Conservation (phyloP, 2,888 invertebrate species). For the Cactoblastis cactorum region DNA sequence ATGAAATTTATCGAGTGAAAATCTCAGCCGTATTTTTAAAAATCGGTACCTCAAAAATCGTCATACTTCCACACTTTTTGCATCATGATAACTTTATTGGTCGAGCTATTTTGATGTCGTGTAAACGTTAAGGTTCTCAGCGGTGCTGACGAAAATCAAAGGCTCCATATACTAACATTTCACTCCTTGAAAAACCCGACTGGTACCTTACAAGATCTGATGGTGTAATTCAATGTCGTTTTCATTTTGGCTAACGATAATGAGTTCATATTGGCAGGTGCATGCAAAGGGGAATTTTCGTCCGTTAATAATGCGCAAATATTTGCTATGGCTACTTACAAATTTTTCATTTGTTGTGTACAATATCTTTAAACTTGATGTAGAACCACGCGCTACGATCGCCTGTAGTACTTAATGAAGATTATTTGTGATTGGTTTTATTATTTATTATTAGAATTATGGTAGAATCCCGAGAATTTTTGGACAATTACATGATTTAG, state of each 20-base stretch:
- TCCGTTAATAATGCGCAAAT: background rate
- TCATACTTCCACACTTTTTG: constrained; percentile 35
- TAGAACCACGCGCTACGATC: too few relatives aligned
- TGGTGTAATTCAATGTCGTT: constrained; percentile 1
- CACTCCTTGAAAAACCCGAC: constrained; percentile 2
- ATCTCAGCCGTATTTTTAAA: background rate
- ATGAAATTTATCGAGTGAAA: constrained; percentile 6
- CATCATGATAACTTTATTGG: constrained; percentile 38
- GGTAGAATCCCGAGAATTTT: too few relatives aligned
- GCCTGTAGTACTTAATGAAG: too few relatives aligned
- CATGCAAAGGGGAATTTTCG: background rate
- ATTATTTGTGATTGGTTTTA: too few relatives aligned
- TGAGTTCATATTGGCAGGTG: constrained; percentile 2
- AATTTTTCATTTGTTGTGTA: too few relatives aligned
- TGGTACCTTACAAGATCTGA: constrained; percentile 8
- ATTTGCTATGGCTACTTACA: background rate
- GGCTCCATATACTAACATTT: constrained; percentile 9
- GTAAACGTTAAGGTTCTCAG: constrained; percentile 47
- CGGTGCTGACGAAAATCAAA: constrained; percentile 16
- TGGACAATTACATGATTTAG: too few relatives aligned
- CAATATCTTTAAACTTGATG: too few relatives aligned
- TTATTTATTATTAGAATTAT: too few relatives aligned
- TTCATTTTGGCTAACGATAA: constrained; percentile 6
- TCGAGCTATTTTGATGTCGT: constrained; percentile 46
- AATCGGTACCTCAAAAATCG: constrained; percentile 14